These are phyloP conservation scores for Eolophus roseicapilla DNA, from an alignment of 2,113 vertebrate genomes.

Conservation along the genomic window DNA sequence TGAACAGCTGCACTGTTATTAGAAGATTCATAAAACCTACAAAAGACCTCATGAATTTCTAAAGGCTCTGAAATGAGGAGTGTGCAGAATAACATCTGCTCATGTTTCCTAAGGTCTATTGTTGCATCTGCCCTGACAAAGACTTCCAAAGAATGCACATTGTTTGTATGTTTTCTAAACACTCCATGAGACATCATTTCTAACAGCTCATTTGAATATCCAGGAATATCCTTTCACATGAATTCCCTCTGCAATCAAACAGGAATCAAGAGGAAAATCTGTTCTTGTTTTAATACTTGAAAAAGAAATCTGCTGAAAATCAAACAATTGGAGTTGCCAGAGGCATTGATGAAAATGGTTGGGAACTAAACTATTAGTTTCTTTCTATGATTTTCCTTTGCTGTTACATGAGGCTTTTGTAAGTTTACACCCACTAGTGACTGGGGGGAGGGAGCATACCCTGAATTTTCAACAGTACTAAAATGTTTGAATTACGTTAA, in stretches of 20 bases:
- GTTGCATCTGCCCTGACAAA: constrained; percentile 52
- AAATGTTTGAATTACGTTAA: neutral
- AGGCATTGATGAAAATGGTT: neutral
- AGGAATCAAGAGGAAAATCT: constrained; percentile 35
- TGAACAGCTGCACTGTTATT: constrained; percentile 41
- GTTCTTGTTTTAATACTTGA: constrained; percentile 32
- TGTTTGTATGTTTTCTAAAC: constrained; percentile 31
- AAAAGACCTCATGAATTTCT: constrained; percentile 64
- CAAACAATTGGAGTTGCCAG: neutral
- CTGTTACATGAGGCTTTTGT: neutral
- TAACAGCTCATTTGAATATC: constrained; percentile 17
- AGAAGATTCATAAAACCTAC: constrained; percentile 40
- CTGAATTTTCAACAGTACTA: neutral
- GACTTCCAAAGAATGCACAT: constrained; percentile 16
- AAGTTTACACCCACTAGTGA: neutral
- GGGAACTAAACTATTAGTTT: neutral
- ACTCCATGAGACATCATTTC: constrained; percentile 4
- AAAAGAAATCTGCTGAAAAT: constrained; percentile 32
- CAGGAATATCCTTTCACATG: constrained; percentile 26
- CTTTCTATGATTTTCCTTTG: neutral
- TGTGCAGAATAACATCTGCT: constrained; percentile 64
- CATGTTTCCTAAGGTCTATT: constrained; percentile 30
- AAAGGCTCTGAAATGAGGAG: constrained; percentile 49
- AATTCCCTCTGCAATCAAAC: constrained; percentile 8
- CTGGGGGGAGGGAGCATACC: neutral